Percentiles rank a stretch among this genome's conserved stretches.
phyloP scores from a whole-genome alignment of 2,113 vertebrate genomes.

The Pungitius pungitius region DNA sequence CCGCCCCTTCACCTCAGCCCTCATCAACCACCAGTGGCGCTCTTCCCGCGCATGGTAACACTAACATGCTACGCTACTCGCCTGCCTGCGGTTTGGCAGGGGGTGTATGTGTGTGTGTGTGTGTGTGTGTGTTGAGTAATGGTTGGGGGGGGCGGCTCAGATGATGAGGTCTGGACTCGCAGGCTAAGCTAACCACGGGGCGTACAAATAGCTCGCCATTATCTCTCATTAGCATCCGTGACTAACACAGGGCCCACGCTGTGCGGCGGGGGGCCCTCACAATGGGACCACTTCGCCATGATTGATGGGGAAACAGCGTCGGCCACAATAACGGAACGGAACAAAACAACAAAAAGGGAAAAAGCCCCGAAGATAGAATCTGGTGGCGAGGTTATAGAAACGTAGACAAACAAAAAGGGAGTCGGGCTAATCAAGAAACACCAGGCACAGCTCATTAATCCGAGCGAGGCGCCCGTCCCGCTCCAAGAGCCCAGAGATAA shows the following conservation, averaged over 20 bases:
- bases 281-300: constrained; percentile 65
- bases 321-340: constrained; percentile 65
- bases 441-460: constrained; percentile 74
- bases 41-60: constrained; percentile 31
- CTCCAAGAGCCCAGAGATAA: constrained; percentile 61
- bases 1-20: constrained; percentile 59
- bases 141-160: constrained; percentile 38
- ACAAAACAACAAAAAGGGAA: constrained; percentile 49
- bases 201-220: constrained; percentile 71
- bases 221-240: constrained; percentile 78
- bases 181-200: constrained; percentile 57
- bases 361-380: constrained; percentile 61
- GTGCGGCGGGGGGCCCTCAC: constrained; percentile 62
- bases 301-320: constrained; percentile 69
- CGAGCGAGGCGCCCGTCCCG: constrained; percentile 25
- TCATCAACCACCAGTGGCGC: constrained; percentile 73
- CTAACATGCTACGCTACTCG: constrained; percentile 35
- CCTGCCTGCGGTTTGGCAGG: constrained; percentile 21
- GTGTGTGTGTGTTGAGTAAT: constrained; percentile 51
- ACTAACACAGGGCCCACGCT: constrained; percentile 70
- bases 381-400: constrained; percentile 59
- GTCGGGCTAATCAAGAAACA: constrained; percentile 65
- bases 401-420: constrained; percentile 67
- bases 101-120: neutral
- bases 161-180: constrained; percentile 64